A percentile compares a stretch with the other conserved stretches of the same genome.
Evolutionary conservation across 2,888 invertebrate species (phyloP).

Genomic region (Tipula vernalis): DNA sequence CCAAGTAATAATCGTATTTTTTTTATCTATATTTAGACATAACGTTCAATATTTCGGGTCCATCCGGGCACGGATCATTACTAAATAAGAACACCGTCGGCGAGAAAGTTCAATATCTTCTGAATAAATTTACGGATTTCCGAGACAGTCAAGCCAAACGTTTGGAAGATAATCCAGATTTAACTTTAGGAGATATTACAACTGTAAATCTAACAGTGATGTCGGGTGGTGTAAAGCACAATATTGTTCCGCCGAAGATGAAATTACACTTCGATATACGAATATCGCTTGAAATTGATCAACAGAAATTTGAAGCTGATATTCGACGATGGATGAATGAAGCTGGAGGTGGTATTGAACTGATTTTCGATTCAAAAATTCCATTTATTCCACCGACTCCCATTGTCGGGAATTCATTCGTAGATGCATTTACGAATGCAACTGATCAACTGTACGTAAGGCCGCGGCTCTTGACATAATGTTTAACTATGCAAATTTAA

Average conservation of each 20-base stretch:
- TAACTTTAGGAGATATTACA: slow-evolving; percentile 56
- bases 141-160: slow-evolving; percentile 48
- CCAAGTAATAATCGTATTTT: not conserved
- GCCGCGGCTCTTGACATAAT: too few relatives aligned
- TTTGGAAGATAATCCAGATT: slow-evolving; percentile 36
- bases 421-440: slow-evolving; percentile 46
- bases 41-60: slow-evolving; percentile 50
- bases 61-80: slow-evolving; percentile 65
- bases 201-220: slow-evolving; percentile 58
- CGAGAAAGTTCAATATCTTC: slow-evolving; percentile 51
- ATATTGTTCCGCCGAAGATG: slow-evolving; percentile 65
- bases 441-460: slow-evolving; percentile 44
- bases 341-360: slow-evolving; percentile 59
- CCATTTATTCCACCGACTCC: slow-evolving; percentile 46
- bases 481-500: too few relatives aligned
- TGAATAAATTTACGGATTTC: slow-evolving; percentile 52
- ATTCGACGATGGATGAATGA: slow-evolving; percentile 46
- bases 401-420: slow-evolving; percentile 36
- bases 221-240: slow-evolving; percentile 66
- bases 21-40: slow-evolving; percentile 39
- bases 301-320: slow-evolving; percentile 44
- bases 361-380: slow-evolving; percentile 52
- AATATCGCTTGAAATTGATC: slow-evolving; percentile 43
- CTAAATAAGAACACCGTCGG: slow-evolving; percentile 57
- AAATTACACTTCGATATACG: slow-evolving; percentile 53